A percentile compares a stretch with the other conserved stretches of the same genome.
These are phyloP conservation scores for Hephaestus fuliginosus DNA, from an alignment of 2,797 vertebrate species.

Conservation along the genomic window DNA sequence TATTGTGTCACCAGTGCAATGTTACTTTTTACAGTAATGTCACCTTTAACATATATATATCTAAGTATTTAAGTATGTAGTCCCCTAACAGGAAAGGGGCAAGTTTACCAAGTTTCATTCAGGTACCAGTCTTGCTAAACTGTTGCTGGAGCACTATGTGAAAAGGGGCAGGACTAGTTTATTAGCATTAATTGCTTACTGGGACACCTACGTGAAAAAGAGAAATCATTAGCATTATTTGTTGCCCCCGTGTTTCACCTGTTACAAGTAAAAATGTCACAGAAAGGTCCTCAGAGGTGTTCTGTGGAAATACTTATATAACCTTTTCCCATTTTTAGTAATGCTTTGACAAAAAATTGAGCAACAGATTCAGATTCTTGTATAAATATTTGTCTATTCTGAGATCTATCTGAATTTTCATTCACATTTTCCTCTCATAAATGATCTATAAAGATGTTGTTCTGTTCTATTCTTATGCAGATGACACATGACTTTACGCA, in stretches of 20 bases:
- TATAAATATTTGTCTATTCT: background rate
- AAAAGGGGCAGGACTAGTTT: background rate
- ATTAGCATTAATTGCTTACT: conserved; percentile 10
- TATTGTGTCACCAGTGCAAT: too few relatives aligned
- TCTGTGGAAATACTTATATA: background rate
- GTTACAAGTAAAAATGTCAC: background rate
- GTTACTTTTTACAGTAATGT: too few relatives aligned
- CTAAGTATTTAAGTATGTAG: too few relatives aligned
- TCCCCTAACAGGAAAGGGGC: too few relatives aligned
- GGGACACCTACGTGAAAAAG: background rate
- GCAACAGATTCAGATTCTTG: background rate
- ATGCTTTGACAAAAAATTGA: background rate
- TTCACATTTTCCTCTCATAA: background rate
- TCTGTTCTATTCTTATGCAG: background rate
- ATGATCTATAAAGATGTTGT: background rate
- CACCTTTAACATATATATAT: too few relatives aligned
- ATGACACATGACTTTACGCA: conserved; percentile 20
- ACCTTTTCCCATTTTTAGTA: background rate
- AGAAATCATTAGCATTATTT: background rate
- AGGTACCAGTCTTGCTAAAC: too few relatives aligned
- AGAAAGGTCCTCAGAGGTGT: background rate
- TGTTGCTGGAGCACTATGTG: too few relatives aligned
- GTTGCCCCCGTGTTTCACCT: conserved; percentile 8
- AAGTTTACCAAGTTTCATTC: too few relatives aligned
- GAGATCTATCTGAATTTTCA: background rate